These are phyloP conservation scores for Balearica regulorum DNA, from an alignment of 2,797 vertebrate genomes.

Conservation along the genomic window DNA sequence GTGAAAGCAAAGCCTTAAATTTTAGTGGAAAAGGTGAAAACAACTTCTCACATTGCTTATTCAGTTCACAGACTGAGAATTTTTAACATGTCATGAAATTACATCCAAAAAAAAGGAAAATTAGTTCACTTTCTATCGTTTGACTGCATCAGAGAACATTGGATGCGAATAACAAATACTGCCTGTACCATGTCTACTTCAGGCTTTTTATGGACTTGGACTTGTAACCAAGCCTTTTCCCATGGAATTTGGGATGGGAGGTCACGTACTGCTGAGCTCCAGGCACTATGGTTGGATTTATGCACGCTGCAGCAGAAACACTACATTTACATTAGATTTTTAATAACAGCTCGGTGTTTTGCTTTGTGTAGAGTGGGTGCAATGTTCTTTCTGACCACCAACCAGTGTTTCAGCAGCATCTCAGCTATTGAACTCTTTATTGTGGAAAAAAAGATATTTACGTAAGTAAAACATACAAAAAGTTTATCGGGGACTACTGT, in stretches of 20 bases:
- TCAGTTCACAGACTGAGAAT: background rate
- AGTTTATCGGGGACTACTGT: background rate
- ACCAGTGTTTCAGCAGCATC: constrained; percentile 91
- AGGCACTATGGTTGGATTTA: background rate
- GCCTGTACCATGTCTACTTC: fast-evolving
- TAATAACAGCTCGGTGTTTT: background rate
- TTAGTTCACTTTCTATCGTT: background rate
- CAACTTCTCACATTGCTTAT: background rate
- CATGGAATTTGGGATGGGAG: background rate
- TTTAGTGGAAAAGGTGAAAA: background rate
- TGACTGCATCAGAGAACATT: background rate
- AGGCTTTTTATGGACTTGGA: background rate
- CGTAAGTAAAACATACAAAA: constrained; percentile 73
- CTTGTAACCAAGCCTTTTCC: background rate
- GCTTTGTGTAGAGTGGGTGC: constrained; percentile 81
- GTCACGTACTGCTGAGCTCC: background rate
- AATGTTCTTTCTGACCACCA: constrained; percentile 90
- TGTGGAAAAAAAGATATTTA: constrained; percentile 88
- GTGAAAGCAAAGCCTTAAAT: background rate
- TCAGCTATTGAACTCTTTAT: constrained; percentile 91
- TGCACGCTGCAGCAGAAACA: background rate
- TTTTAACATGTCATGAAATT: background rate
- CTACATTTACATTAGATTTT: background rate
- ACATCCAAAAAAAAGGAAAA: background rate
- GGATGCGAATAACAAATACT: background rate